Evolutionary conservation across 1,140 invertebrate species (phyloP).

Genomic region (Drosophila serrata): DNA sequence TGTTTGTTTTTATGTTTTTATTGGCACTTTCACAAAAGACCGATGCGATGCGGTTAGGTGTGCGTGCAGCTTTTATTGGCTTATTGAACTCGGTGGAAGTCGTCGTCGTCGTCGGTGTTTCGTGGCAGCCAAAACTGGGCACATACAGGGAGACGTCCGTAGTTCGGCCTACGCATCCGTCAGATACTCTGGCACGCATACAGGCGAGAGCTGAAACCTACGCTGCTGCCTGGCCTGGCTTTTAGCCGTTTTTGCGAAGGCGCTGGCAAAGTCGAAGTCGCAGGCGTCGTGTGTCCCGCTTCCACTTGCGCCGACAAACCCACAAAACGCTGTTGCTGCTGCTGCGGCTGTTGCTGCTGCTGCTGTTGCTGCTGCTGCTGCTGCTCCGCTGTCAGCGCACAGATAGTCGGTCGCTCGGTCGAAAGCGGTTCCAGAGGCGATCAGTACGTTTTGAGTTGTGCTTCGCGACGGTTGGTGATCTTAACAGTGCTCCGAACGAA

Average conservation of each 20-base stretch:
- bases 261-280: constrained; percentile 30
- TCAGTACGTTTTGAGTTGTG: constrained; percentile 85
- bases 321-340: constrained; percentile 45
- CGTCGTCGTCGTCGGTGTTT: constrained; percentile 7
- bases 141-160: constrained; percentile 11
- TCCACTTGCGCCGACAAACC: constrained; percentile 48
- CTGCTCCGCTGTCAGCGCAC: constrained; percentile 60
- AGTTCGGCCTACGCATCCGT: constrained; percentile 67
- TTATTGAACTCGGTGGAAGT: constrained; percentile 65
- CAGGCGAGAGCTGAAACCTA: constrained; percentile 55
- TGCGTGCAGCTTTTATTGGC: constrained; percentile 68
- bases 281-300: constrained; percentile 56
- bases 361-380: constrained; percentile 28
- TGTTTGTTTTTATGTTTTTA: constrained; percentile 65
- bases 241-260: constrained; percentile 71
- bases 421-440: constrained; percentile 80
- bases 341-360: constrained; percentile 23
- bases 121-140: constrained; percentile 61
- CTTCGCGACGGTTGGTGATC: constrained; percentile 82
- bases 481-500: constrained; percentile 62
- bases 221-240: constrained; percentile 35
- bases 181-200: constrained; percentile 46
- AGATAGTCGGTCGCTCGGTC: constrained; percentile 60
- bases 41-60: constrained; percentile 32
- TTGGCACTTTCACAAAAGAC: constrained; percentile 69